Conservation (phyloP, 2,113 vertebrate genomes). For the Lanius ludovicianus region DNA sequence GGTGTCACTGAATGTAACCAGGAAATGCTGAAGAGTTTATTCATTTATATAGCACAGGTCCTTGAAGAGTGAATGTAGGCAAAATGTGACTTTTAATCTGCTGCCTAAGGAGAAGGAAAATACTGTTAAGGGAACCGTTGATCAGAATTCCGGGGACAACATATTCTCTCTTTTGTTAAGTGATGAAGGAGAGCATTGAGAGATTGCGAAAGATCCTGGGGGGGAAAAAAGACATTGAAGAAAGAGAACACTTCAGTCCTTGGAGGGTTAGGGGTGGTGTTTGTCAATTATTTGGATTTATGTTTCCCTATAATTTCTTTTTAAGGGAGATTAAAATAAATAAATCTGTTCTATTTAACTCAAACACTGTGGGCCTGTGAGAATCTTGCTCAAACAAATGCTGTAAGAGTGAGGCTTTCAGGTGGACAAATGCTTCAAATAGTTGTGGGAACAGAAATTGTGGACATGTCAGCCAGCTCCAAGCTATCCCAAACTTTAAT, state of each 20-base stretch:
- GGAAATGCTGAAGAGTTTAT: background rate
- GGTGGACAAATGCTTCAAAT: background rate
- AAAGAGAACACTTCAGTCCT: background rate
- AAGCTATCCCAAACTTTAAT: background rate
- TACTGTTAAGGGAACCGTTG: background rate
- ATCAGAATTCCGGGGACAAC: background rate
- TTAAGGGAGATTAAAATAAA: background rate
- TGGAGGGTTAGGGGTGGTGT: rapidly evolving
- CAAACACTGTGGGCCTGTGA: background rate
- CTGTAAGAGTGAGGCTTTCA: background rate
- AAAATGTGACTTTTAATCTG: background rate
- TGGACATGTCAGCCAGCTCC: background rate
- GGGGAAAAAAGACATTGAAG: background rate
- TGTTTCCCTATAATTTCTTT: background rate
- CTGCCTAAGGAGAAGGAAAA: background rate
- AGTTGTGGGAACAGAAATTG: background rate
- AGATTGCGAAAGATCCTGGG: background rate
- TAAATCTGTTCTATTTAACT: background rate
- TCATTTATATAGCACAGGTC: background rate
- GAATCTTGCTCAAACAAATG: background rate
- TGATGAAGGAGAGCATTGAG: background rate
- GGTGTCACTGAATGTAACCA: background rate
- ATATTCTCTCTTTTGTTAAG: background rate
- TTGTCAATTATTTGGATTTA: background rate
- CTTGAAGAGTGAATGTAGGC: background rate